Evolutionary conservation across 2,888 invertebrate species (phyloP).

Genomic region (Masnerella sp.): DNA sequence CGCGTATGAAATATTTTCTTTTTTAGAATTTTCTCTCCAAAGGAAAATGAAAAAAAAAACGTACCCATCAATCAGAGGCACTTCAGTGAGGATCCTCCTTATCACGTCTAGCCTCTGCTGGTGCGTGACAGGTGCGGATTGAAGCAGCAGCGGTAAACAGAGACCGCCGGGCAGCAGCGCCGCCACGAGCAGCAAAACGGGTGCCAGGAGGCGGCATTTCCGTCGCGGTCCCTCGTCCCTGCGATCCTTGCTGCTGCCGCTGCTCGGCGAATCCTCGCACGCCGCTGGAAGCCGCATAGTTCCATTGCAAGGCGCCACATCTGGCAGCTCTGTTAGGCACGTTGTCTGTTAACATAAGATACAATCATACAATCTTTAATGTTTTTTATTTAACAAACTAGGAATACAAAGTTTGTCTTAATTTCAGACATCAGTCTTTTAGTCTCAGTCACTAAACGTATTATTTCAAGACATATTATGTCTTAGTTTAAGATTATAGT

Average conservation of each 20-base stretch:
- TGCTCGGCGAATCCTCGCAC: constrained; percentile 76
- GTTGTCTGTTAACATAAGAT: constrained; percentile 74
- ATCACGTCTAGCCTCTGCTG: constrained; percentile 84
- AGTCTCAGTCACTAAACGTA: too few relatives aligned
- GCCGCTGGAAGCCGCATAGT: constrained; percentile 74
- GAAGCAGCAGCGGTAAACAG: constrained; percentile 76
- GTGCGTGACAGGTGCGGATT: constrained; percentile 78
- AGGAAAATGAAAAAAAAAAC: constrained; percentile 7
- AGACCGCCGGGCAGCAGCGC: constrained; percentile 75
- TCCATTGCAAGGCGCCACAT: constrained; percentile 77
- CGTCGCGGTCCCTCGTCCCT: constrained; percentile 71
- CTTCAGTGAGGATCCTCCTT: constrained; percentile 83
- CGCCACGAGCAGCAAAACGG: constrained; percentile 72
- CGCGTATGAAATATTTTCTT: too few relatives aligned
- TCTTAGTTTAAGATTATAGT: too few relatives aligned
- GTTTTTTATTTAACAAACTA: too few relatives aligned
- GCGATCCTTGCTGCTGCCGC: constrained; percentile 75
- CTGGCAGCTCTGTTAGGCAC: constrained; percentile 78
- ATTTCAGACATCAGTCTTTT: too few relatives aligned
- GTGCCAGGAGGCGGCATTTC: constrained; percentile 74
- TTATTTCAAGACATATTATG: too few relatives aligned
- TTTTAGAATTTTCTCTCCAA: too few relatives aligned
- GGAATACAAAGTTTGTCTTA: not conserved
- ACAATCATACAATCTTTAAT: constrained; percentile 39
- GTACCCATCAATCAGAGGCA: constrained; percentile 87